Base-by-base conservation (phyloP, 2,797 vertebrate genomes). In the Ctenochaetus hawaiiensis region DNA sequence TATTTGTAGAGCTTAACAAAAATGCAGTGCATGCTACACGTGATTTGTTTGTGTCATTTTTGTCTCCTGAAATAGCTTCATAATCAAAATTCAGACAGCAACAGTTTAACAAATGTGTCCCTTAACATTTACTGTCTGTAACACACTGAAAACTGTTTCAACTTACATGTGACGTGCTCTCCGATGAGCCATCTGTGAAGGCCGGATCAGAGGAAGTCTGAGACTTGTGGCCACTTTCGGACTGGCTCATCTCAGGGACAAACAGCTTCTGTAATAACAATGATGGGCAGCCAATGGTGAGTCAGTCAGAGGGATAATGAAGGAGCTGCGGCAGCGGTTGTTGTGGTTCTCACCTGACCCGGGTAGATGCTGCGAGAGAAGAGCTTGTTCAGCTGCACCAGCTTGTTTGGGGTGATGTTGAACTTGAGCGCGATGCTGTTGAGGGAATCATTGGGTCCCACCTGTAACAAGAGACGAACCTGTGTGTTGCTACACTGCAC, bases 351-450 rank as follows among this genome's bases (percentile, higher is more conserved):
- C 96, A 99, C 98, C 97, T 99, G 98, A 81, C 98, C 97, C 34
- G 98, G 96, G 86, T 98, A 96, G 83, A 99, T 94, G 2, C 97
- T 98, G 59, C 95, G 97, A 0, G 96, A 96, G 86, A 97, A 99
- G 83, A 99, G 97, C 80, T 96, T 97, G 94, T 99, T 99, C 77
- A 99, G 91, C 89, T 99, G 97, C 86, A 99, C 97, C 87, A 99
- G 94, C 86, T 97, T 97, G 93, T 98, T 99, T 44, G 98, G 98
- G 67, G 97, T 99, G 92, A 98, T 79, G 89, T 99, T 99, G 91
- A 98, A 99, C 78, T 97, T 97, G 66, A 99, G 94, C 11, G 98
- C 97, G 65, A 99, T 97, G 87, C 96, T 96, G 94, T 96, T 98
- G 69, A 99, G 94, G n/a, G 98, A 97, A 84, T 99, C 98, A 43